Evolutionary conservation across 2,797 vertebrate species (phyloP), one percentile per base, ranked within the genome.

Genomic region (Limnodromus scolopaceus): DNA sequence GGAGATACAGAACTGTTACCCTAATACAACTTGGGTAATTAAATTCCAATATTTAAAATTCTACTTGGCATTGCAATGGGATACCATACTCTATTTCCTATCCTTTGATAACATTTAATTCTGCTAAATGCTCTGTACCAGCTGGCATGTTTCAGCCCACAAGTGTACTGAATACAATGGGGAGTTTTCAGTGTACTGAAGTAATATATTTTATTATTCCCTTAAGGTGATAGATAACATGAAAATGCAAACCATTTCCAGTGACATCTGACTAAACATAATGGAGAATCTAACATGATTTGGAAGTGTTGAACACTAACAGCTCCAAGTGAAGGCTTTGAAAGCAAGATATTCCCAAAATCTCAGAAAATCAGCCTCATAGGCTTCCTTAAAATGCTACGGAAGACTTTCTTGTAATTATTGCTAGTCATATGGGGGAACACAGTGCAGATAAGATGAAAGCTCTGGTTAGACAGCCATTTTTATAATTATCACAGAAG

Each of bases 41-140:
- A 93, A 95, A 96, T 95, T 95, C 53, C 55, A 68, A 28, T 86
- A 81, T 88, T 72, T 75, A 75, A 92, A 90, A 93, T 92, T 86
- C 70, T 92, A 72, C 91, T 66, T 92, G 58, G 17, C 20, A 4
- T 55, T 93, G 53, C 87, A 92, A 19, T 80, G 74, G 15, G 83
- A 86, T 72, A 72, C 16, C 48, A 25, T 53, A 54, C 15, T 69
- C 14, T 68, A 70, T 77, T 80, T 92, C 36, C 53, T 74, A 19
- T 45, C n/a, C 58, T 90, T 65, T 79, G 72, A 84, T 72, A 92
- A 72, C 13, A 30, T 45, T 25, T 45, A 95, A 88, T 88, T 88
- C 63, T 86, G 30, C 39, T 95, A 86, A 92, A 81, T 63, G 48
- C 39, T 88, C 55, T 39, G 70, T 86, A 64, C 16, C 20, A 93